phyloP scores from a whole-genome alignment of 2,797 vertebrate species.

The Labroides dimidiatus region DNA sequence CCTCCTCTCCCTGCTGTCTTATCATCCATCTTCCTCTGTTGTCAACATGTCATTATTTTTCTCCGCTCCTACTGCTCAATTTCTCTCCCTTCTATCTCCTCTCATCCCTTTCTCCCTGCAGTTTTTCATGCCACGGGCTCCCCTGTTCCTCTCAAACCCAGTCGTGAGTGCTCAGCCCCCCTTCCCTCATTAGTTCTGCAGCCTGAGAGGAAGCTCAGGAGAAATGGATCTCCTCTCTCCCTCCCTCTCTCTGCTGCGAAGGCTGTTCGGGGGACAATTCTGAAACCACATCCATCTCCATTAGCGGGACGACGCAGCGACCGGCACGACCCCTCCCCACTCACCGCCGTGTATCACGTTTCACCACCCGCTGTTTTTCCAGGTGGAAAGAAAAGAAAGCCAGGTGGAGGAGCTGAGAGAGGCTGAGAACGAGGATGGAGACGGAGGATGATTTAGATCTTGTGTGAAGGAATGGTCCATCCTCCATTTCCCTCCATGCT shows the following conservation, averaged over 20 bases:
- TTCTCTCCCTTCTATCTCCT: slow-evolving; percentile 34
- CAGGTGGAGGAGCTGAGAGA: slow-evolving; percentile 36
- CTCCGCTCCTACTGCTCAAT: slow-evolving; percentile 46
- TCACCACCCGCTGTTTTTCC: slow-evolving; percentile 79
- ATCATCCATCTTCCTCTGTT: slow-evolving; percentile 62
- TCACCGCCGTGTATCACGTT: slow-evolving; percentile 72
- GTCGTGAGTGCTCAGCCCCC: slow-evolving; percentile 50
- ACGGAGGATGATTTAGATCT: slow-evolving; percentile 67
- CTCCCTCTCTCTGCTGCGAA: slow-evolving; percentile 32
- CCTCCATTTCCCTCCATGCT: slow-evolving; percentile 63
- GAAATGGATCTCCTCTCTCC: slow-evolving; percentile 68
- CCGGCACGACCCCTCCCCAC: slow-evolving; percentile 52
- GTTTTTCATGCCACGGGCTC: slow-evolving; percentile 21
- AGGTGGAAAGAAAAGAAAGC: slow-evolving; percentile 70
- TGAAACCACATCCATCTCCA: slow-evolving; percentile 84
- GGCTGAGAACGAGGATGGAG: slow-evolving; percentile 32
- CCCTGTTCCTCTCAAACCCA: slow-evolving; percentile 46
- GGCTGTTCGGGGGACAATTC: slow-evolving; percentile 77
- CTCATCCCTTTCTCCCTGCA: slow-evolving; percentile 34
- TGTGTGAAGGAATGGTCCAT: slow-evolving; percentile 61
- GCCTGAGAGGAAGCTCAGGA: slow-evolving; percentile 53
- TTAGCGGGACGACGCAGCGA: slow-evolving; percentile 76
- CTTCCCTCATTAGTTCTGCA: slow-evolving; percentile 62
- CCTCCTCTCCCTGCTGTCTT: slow-evolving; percentile 40
- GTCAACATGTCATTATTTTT: slow-evolving; percentile 59